Evolutionary conservation across 2,888 invertebrate species (phyloP), one percentile per base, ranked within the genome.

Genomic region (Caenorhabditis panamensis): DNA sequence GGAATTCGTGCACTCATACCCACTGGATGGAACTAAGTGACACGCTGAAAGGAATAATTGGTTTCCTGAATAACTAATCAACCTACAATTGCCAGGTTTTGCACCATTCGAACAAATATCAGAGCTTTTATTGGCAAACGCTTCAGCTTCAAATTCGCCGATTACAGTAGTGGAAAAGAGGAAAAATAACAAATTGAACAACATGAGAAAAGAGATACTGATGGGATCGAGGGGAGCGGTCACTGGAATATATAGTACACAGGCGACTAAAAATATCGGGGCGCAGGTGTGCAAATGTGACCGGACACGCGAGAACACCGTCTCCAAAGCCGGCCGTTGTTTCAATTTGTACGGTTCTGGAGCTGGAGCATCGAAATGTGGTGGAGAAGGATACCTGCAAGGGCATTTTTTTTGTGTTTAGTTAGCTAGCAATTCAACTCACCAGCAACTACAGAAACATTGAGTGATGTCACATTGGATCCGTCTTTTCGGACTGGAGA

Each of bases 371-470:
- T 36, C 4, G 75, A 66, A 58, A 81, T 77, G 53, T 81, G 77
- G 22, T 81, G 76, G 26, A 81, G 77, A 0, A 81, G 66, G 28
- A 77, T 66, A 16, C 71, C 81, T 81, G 76, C 49, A 69, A 44
- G 18, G 22, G n/a, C n/a, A n/a, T n/a, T n/a, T n/a, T n/a, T n/a
- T n/a, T n/a, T n/a, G n/a, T n/a, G n/a, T n/a, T n/a, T n/a, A n/a
- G n/a, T n/a, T n/a, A n/a, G n/a, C n/a, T n/a, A n/a, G n/a, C n/a
- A n/a, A n/a, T n/a, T n/a, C n/a, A n/a, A n/a, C 20, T 37, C 47
- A 82, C 83, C 83, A 31, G 83, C 75, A 1, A 81, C 83, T 11
- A 83, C 83, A 13, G 83, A 83, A 36, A 83, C 83, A 49, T 83
- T 83, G 26, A 83, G 51, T 4, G 83, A 83, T 13, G 72, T 77